Evolutionary conservation across 2,113 vertebrate species (phyloP).

Genomic region (Burhinus oedicnemus): DNA sequence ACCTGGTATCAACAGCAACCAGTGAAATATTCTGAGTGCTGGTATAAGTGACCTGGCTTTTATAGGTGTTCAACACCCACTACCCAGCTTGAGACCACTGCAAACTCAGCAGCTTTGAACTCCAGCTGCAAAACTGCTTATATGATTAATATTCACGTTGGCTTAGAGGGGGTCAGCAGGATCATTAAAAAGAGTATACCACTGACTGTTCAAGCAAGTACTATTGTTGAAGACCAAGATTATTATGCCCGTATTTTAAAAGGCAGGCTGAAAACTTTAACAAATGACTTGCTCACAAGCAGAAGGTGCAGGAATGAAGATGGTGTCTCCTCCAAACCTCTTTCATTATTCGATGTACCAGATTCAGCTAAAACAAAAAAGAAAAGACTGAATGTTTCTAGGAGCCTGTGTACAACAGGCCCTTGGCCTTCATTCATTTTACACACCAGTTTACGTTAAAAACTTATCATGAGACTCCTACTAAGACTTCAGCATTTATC

Average conservation of each 20-base stretch:
- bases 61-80: not conserved
- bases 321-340: conserved; percentile 85
- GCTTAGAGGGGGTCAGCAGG: not conserved
- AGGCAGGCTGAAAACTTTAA: not conserved
- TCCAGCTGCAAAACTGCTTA: not conserved
- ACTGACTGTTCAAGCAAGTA: not conserved
- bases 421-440: not conserved
- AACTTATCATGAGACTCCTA: not conserved
- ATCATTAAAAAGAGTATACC: not conserved
- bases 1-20: not conserved
- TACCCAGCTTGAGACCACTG: not conserved
- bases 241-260: not conserved
- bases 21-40: not conserved
- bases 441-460: not conserved
- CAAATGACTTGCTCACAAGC: conserved; percentile 81
- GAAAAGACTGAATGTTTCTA: not conserved
- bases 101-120: not conserved
- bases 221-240: not conserved
- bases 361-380: conserved; percentile 82
- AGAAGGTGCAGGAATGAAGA: conserved; percentile 76
- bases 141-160: not conserved
- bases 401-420: not conserved
- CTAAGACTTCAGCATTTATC: not conserved
- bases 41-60: not conserved
- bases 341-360: conserved; percentile 88